These are phyloP conservation scores for Microtus oregoni DNA, from an alignment of 2,113 vertebrate species.

Conservation along the genomic window DNA sequence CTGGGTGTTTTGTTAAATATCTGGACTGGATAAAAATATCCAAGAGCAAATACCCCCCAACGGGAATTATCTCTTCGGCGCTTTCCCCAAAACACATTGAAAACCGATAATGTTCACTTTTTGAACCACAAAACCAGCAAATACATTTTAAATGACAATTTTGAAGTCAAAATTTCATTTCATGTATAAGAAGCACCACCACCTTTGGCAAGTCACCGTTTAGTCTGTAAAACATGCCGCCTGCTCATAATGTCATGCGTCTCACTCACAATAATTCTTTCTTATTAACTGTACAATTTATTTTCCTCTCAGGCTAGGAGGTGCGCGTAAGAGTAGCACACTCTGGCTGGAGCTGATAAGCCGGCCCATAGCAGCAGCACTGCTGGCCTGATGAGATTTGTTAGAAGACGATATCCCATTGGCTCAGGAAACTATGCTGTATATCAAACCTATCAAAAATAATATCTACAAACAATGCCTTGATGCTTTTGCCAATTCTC, in stretches of 20 bases:
- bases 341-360: conserved; percentile 97
- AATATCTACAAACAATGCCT: conserved; percentile 89
- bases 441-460: conserved; percentile 90
- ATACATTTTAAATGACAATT: conserved; percentile 62
- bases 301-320: conserved; percentile 96
- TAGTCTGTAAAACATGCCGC: conserved; percentile 85
- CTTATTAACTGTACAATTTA: conserved; percentile 99
- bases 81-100: not conserved
- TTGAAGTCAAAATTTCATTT: conserved; percentile 65
- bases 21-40: conserved; percentile 54
- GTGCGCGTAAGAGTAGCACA: conserved; percentile 89
- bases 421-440: conserved; percentile 87
- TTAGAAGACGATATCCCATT: conserved; percentile 94
- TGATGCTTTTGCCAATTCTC: conserved; percentile 84
- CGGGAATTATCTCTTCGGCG: conserved; percentile 21
- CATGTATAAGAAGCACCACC: not conserved
- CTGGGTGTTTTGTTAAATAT: conserved; percentile 36
- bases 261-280: conserved; percentile 94
- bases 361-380: conserved; percentile 87
- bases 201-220: conserved; percentile 83
- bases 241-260: conserved; percentile 91
- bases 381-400: conserved; percentile 94
- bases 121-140: conserved; percentile 28
- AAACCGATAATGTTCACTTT: conserved; percentile 38
- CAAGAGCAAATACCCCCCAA: conserved; percentile 36